These are phyloP conservation scores for Bufo gargarizans DNA, from an alignment of 2,113 vertebrate genomes.

Conservation along the genomic window DNA sequence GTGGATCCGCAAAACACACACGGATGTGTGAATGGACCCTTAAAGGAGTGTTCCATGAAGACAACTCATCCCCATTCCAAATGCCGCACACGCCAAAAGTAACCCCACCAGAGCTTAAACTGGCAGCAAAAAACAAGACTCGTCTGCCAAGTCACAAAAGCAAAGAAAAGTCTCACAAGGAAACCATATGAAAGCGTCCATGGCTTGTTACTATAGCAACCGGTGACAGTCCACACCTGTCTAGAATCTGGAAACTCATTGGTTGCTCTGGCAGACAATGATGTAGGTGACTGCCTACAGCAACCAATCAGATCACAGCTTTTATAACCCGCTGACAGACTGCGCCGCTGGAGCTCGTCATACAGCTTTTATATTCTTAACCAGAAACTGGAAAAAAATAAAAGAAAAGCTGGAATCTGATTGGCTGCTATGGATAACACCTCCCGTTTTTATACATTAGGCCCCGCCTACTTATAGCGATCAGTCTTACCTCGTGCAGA, in stretches of 20 bases:
- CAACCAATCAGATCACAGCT: not conserved
- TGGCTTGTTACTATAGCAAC: not conserved
- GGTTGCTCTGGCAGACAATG: not conserved
- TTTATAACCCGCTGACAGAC: not conserved
- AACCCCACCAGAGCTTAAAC: not conserved
- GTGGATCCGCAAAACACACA: too few relatives aligned
- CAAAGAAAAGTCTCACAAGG: not conserved
- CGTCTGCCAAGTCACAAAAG: not conserved
- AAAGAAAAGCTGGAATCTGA: not conserved
- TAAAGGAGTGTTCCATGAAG: too few relatives aligned
- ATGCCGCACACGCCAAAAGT: not conserved
- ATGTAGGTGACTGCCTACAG: not conserved
- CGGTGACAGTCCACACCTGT: not conserved
- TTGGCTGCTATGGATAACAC: not conserved
- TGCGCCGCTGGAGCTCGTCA: too few relatives aligned
- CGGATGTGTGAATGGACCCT: too few relatives aligned
- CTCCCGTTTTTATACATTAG: not conserved
- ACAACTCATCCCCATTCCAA: not conserved
- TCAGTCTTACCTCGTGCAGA: conserved; percentile 80
- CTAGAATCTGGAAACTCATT: not conserved
- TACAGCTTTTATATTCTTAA: not conserved
- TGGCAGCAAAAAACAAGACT: not conserved
- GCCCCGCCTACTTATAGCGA: fast-evolving
- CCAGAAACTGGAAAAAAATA: not conserved
- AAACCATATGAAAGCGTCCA: not conserved